phyloP scores from a whole-genome alignment of 1,140 invertebrate genomes.

The Paralvinella palmiformis region DNA sequence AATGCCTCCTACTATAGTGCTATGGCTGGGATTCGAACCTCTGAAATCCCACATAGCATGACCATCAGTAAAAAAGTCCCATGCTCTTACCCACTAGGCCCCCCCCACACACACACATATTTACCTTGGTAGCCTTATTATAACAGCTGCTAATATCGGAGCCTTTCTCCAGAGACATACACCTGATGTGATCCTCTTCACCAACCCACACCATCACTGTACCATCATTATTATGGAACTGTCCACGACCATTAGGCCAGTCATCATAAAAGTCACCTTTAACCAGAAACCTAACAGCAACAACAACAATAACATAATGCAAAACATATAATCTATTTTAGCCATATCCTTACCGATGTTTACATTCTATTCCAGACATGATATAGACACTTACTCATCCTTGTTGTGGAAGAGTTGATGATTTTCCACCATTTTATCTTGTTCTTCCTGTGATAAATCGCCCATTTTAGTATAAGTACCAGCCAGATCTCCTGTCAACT shows the following conservation, averaged over 20 bases:
- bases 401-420: not conserved
- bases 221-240: constrained; percentile 74
- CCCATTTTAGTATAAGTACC: not conserved
- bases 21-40: too few relatives aligned
- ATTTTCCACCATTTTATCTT: not conserved
- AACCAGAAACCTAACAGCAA: not conserved
- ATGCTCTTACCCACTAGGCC: too few relatives aligned
- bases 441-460: not conserved
- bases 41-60: too few relatives aligned
- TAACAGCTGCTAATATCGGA: too few relatives aligned
- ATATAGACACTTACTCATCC: not conserved
- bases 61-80: too few relatives aligned
- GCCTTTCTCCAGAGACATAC: constrained; percentile 99
- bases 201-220: constrained; percentile 98
- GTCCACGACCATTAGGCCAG: not conserved
- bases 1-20: too few relatives aligned
- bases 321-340: not conserved
- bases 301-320: not conserved
- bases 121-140: too few relatives aligned
- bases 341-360: not conserved
- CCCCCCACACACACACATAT: too few relatives aligned
- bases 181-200: constrained; percentile 93
- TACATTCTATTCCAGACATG: not conserved
- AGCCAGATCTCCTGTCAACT: not conserved
- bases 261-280: not conserved